Evolutionary conservation across 1,140 invertebrate species (phyloP), one percentile per base, ranked within the genome.

Genomic region (Arion vulgaris): DNA sequence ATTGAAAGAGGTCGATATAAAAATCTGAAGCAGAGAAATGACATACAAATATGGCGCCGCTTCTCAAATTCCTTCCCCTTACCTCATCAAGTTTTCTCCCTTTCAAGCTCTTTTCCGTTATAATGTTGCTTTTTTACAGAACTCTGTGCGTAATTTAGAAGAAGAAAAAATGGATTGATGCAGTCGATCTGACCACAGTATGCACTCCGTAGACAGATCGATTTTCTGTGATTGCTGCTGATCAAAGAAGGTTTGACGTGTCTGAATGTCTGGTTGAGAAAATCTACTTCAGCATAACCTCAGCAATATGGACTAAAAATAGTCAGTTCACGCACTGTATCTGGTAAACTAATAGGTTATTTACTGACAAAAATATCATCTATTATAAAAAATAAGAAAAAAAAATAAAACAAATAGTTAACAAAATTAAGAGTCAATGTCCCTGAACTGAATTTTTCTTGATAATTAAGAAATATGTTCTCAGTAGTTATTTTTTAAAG

Each of bases 1-100:
- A 57, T 19, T 57, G 53, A 19, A 57, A 57, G 53, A 57, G 53
- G 53, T 57, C 53, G 53, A 57, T 57, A 57, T 9, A 57, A 57
- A n/a, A 57, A n/a, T n/a, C 53, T 57, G 53, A 57, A 57, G 15
- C 26, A 57, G 17, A 57, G 53, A 57, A 57, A 57, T 57, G 53
- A 57, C 53, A 57, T 57, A 57, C 53, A 57, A 57, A 57, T 57
- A 57, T 57, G 53, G 17, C 53, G 53, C 53, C 26, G 53, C 53
- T 57, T 57, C 53, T 57, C 53, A 57, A 57, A n/a, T 57, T 57
- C 53, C 53, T 57, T 57, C 53, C 53, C 53, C 23, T n/a, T 57
- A 57, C 53, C 53, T 57, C 5, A 57, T 57, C 53, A 57, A 57
- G 53, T 57, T 57, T 57, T 57, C 53, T 57, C 23, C 53, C 53